Base-by-base conservation (phyloP, 2,113 vertebrate species). In the Alaudala cheleensis region DNA sequence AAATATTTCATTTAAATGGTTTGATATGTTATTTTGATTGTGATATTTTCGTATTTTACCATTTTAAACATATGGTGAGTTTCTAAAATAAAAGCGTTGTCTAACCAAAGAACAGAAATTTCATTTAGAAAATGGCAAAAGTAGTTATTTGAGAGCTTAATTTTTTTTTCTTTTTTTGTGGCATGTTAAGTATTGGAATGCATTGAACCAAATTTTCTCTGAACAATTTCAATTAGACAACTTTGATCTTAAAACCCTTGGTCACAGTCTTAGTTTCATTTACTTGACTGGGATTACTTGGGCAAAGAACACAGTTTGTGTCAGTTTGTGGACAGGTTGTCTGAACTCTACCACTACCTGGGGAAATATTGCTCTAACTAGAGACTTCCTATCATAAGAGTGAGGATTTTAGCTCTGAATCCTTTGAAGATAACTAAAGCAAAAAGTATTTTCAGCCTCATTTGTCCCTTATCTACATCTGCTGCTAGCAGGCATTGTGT, bases 381-480 rank as follows among this genome's bases (percentile, higher is more conserved):
- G 82, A 91, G 50, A 76, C 11, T 70, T 81, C 53, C 26, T 65
- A 18, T 76, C 81, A 50, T 21, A n/a, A 51, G 28, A 90, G 18
- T 61, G 54, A 90, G 64, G 54, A 65, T 86, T 89, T 96, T 65
- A 81, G 72, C 26, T 83, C 71, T 54, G 62, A 87, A 89, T 82
- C 79, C 42, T 90, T 87, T 87, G 77, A 90, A 93, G 81, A 81
- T 57, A 93, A 73, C 10, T 15, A 34, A 94, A 34, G 64, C 17
- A 83, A 86, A 76, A 93, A 70, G 45, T 83, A 31, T 88, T 92
- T 92, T 90, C 79, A 93, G 40, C 39, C 39, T 87, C 26, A 70
- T 86, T 93, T 94, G 29, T 86, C 39, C 37, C 80, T 95, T 94
- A 90, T 83, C 79, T 90, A 22, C 50, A 70, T 73, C 76, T 94